A percentile compares a stretch with the other conserved stretches of the same genome.
Conservation (phyloP, 2,797 vertebrate species). For the Melanotaenia trifasciata region DNA sequence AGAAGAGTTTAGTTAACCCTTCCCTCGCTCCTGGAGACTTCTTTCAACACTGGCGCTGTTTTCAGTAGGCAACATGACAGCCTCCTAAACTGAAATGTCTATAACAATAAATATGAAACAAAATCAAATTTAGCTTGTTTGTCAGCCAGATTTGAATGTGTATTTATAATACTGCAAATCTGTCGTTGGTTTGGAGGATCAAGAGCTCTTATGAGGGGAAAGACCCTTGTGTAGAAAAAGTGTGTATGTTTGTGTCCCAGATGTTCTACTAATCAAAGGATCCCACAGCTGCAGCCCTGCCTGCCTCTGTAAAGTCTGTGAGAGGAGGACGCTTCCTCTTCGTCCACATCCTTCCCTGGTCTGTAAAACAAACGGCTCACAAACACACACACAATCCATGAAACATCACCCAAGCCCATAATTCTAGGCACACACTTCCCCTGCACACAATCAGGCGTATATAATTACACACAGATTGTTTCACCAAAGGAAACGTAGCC, state of each 20-base stretch:
- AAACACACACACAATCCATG: constrained; percentile 43
- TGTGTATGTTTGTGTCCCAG: constrained; percentile 67
- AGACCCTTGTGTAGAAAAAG: constrained; percentile 15
- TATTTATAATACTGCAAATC: constrained; percentile 24
- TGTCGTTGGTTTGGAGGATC: constrained; percentile 34
- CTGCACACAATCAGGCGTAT: constrained; percentile 79
- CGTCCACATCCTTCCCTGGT: constrained; percentile 76
- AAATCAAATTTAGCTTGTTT: constrained; percentile 34
- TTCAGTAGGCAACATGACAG: constrained; percentile 2
- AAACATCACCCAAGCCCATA: constrained; percentile 65
- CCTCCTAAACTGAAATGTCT: not conserved
- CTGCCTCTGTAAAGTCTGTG: constrained; percentile 62
- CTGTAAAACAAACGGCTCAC: constrained; percentile 74
- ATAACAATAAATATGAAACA: not conserved
- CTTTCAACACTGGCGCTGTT: constrained; percentile 15
- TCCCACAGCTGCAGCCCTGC: constrained; percentile 76
- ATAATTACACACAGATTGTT: constrained; percentile 84
- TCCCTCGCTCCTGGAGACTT: constrained; percentile 61
- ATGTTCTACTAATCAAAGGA: constrained; percentile 82
- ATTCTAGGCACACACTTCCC: constrained; percentile 79
- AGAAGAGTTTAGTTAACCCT: constrained; percentile 78
- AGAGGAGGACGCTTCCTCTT: constrained; percentile 75
- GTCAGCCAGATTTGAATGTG: not conserved
- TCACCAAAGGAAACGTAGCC: constrained; percentile 74
- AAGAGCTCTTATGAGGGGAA: constrained; percentile 9